Base-by-base conservation (phyloP, 2,797 vertebrate species). In the Chromobotia macracanthus region DNA sequence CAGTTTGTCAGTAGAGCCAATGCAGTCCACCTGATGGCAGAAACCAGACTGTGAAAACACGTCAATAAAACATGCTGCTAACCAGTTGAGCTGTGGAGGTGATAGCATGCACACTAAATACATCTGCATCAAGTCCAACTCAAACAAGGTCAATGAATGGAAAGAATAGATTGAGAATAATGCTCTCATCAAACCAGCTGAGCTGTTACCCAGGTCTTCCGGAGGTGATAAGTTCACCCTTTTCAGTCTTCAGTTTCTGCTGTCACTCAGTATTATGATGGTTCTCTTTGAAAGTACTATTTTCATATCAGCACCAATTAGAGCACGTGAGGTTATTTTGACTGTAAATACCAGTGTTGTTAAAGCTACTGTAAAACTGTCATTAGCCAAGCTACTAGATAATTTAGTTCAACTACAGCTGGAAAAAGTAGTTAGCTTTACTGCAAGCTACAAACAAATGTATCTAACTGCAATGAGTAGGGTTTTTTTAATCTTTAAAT, bases 141-240 rank as follows among this genome's bases (percentile, higher is more conserved):
- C 15, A 28, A 71, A 78, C 8, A 9, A 23, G 56, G 28, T 71
- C 23, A 63, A 15, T 71, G 67, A 50, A 63, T 53, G 53, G 63
- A 23, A 48, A 55, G 50, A 55, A 53, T 48, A 70, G 70, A 53
- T n/a, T n/a, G n/a, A n/a, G n/a, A n/a, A n/a, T n/a, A n/a, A n/a
- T 72, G 35, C n/a, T 72, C 76, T 70, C 44, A 70, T n/a, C n/a
- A n/a, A 78, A 61, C 11, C 55, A 51, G 44, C 28, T 77, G 28
- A 31, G 58, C 55, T 48, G 41, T 23, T 25, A 3, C 19, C 7
- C 51, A 5, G 31, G 13, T 44, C 56, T 72, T 5, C n/a, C 3
- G 13, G n/a, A n/a, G n/a, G n/a, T n/a, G n/a, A n/a, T n/a, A n/a
- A n/a, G n/a, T n/a, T n/a, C n/a, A n/a, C n/a, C 5, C 31, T 56